Evolutionary conservation across 2,797 vertebrate genomes (phyloP).

Genomic region (Chelonia mydas): DNA sequence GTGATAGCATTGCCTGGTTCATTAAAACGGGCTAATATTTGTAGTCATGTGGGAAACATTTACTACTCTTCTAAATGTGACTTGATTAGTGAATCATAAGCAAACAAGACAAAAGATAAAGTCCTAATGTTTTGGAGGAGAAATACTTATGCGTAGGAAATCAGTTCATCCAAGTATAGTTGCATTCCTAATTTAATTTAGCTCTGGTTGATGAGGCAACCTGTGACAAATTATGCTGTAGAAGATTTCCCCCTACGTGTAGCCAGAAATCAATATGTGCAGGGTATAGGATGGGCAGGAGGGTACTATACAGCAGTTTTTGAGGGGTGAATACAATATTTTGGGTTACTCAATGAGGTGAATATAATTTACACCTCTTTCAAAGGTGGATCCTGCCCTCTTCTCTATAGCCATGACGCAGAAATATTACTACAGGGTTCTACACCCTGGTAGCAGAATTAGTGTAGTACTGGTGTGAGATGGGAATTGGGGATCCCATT

Average conservation of each 20-base stretch:
- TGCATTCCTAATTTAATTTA: neutral
- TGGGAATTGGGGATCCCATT: accelerated
- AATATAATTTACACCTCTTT: neutral
- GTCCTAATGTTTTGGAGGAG: neutral
- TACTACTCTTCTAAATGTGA: neutral
- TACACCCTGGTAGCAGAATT: neutral
- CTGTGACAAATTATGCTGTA: neutral
- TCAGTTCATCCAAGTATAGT: neutral
- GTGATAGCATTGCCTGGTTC: neutral
- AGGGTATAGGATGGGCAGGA: neutral
- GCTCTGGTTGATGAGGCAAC: neutral
- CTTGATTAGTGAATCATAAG: neutral
- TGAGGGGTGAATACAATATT: neutral
- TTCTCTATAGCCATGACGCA: accelerated
- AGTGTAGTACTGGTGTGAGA: neutral
- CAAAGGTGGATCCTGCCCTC: neutral
- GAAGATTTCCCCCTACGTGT: neutral
- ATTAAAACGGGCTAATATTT: neutral
- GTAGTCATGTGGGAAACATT: neutral
- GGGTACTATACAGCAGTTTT: neutral
- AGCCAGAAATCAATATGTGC: neutral
- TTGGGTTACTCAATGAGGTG: neutral
- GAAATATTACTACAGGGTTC: neutral
- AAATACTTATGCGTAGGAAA: neutral
- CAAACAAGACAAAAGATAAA: neutral